These are phyloP conservation scores for Myocastor coypus DNA, from an alignment of 2,113 vertebrate species.

Conservation along the genomic window DNA sequence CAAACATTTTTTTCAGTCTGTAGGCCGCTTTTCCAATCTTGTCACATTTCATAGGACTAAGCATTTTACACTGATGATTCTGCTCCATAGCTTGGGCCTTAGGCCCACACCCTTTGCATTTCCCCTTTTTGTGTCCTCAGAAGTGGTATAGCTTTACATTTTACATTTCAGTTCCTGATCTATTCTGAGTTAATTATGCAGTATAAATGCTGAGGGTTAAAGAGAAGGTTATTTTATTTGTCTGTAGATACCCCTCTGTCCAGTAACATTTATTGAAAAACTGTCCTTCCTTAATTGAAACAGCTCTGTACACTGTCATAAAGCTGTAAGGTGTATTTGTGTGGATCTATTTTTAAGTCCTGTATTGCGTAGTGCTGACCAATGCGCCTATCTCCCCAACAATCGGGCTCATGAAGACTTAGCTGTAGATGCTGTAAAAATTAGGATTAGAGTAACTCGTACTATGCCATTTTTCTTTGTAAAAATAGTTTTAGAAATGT, in stretches of 20 bases:
- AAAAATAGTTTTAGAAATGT: neutral
- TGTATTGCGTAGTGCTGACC: neutral
- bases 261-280: neutral
- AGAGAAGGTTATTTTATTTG: neutral
- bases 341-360: neutral
- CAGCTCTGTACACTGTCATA: neutral
- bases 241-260: neutral
- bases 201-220: neutral
- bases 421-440: neutral
- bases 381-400: accelerated
- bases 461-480: neutral
- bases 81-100: neutral
- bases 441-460: neutral
- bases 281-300: neutral
- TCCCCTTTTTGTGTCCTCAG: neutral
- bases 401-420: neutral
- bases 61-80: neutral
- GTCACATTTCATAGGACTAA: neutral
- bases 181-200: neutral
- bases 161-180: neutral
- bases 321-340: neutral
- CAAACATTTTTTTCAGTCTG: neutral
- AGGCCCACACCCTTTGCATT: neutral
- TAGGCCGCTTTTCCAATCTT: neutral
- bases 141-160: neutral